These are phyloP conservation scores for Brachypalpus laphriformis DNA, from an alignment of 2,888 invertebrate genomes.

Conservation along the genomic window DNA sequence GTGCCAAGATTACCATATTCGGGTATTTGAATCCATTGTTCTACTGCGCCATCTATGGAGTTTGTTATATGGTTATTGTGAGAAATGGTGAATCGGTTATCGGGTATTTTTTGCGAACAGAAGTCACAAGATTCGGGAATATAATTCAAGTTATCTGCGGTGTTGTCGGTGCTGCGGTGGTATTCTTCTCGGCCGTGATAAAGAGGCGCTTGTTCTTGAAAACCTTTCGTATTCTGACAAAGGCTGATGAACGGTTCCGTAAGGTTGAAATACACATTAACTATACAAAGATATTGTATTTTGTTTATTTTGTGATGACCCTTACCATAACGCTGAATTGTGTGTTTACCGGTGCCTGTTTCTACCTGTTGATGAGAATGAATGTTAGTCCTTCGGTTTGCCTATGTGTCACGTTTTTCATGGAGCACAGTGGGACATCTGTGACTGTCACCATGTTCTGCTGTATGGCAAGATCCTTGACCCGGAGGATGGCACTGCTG, in stretches of 20 bases:
- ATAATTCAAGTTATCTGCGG: conserved; percentile 50
- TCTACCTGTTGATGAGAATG: conserved; percentile 59
- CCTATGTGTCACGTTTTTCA: conserved; percentile 47
- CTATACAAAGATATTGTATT: conserved; percentile 61
- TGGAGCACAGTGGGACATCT: conserved; percentile 62
- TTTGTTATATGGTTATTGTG: conserved; percentile 53
- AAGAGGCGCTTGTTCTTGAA: conserved; percentile 54
- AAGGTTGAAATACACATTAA: conserved; percentile 54
- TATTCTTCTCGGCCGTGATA: conserved; percentile 48
- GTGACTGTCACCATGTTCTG: conserved; percentile 59
- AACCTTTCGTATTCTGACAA: conserved; percentile 35
- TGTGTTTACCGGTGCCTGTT: conserved; percentile 29
- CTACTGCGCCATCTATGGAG: conserved; percentile 15
- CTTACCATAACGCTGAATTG: conserved; percentile 25
- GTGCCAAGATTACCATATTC: conserved; percentile 32
- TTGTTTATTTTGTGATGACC: conserved; percentile 20
- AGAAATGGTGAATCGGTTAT: conserved; percentile 68
- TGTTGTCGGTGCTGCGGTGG: conserved; percentile 44
- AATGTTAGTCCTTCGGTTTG: conserved; percentile 66
- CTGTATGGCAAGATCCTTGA: conserved; percentile 54
- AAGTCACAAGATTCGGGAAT: conserved; percentile 65
- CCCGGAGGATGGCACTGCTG: conserved; percentile 49
- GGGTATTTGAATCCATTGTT: conserved; percentile 62
- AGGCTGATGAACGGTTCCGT: conserved; percentile 28
- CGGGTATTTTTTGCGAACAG: conserved; percentile 71